Conservation (phyloP, 2,888 invertebrate species). For the Stenodema calcarata region DNA sequence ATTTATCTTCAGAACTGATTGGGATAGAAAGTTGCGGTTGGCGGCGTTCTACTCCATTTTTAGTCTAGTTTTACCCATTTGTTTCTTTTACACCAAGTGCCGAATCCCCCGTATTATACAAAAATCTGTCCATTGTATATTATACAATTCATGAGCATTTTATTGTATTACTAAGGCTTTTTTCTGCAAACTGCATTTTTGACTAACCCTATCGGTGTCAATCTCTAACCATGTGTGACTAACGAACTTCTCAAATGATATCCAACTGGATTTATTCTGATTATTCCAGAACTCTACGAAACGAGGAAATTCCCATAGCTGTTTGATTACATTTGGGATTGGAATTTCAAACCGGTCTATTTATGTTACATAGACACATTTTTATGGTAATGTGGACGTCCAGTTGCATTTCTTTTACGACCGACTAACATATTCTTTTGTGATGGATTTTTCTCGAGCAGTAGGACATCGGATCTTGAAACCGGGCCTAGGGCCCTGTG, state of each 20-base stretch:
- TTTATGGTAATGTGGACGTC: neutral
- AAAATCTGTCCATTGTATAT: no score
- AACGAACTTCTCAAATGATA: neutral
- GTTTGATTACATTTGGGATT: neutral
- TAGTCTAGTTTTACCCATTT: no score
- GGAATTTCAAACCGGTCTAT: neutral
- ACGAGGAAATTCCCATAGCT: neutral
- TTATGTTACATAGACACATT: neutral
- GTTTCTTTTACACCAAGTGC: no score
- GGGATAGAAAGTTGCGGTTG: no score
- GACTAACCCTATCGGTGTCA: neutral
- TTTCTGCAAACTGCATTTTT: neutral
- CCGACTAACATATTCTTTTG: no score
- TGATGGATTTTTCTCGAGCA: no score
- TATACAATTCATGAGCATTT: no score
- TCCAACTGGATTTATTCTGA: neutral
- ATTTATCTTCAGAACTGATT: no score
- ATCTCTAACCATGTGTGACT: neutral
- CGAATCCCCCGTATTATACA: no score
- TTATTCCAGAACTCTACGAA: neutral
- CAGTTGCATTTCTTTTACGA: neutral
- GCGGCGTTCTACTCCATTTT: no score
- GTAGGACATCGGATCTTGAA: no score
- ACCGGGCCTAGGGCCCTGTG: no score
- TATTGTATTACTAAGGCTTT: neutral